Evolutionary conservation across 2,797 vertebrate genomes (phyloP).

Genomic region (Galagoides demidoff): DNA sequence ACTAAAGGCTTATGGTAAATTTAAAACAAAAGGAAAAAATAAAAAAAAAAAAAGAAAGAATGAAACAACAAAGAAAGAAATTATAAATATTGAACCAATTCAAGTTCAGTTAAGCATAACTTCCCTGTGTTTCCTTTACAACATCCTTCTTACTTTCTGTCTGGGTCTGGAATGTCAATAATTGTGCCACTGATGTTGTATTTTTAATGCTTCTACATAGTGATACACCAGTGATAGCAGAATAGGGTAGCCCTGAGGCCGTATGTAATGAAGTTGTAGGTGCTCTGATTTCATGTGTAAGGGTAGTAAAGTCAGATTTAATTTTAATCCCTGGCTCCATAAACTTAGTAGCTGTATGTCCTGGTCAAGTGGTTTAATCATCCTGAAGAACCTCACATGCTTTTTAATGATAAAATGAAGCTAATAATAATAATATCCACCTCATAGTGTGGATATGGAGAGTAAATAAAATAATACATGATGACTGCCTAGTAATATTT

Average conservation of each 20-base stretch:
- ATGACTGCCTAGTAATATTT: slow-evolving; percentile 39
- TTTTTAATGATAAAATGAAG: slow-evolving; percentile 10
- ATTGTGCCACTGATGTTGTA: background rate
- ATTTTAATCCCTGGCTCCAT: background rate
- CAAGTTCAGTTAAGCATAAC: background rate
- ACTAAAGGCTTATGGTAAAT: background rate
- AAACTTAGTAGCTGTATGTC: background rate
- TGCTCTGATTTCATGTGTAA: background rate
- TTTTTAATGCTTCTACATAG: background rate
- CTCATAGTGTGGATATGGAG: background rate
- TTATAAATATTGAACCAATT: background rate
- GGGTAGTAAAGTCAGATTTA: background rate
- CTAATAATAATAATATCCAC: background rate
- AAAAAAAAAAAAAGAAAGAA: background rate
- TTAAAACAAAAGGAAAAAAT: background rate
- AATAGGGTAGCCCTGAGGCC: background rate
- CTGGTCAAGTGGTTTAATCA: slow-evolving; percentile 1
- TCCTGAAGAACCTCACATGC: slow-evolving; percentile 27
- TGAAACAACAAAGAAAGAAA: background rate
- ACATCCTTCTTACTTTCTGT: background rate
- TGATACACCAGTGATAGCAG: background rate
- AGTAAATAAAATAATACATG: background rate
- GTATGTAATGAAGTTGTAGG: background rate
- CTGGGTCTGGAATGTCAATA: background rate
- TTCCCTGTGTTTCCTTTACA: background rate